phyloP scores from a whole-genome alignment of 2,888 invertebrate species.

The Dasypolia templi region DNA sequence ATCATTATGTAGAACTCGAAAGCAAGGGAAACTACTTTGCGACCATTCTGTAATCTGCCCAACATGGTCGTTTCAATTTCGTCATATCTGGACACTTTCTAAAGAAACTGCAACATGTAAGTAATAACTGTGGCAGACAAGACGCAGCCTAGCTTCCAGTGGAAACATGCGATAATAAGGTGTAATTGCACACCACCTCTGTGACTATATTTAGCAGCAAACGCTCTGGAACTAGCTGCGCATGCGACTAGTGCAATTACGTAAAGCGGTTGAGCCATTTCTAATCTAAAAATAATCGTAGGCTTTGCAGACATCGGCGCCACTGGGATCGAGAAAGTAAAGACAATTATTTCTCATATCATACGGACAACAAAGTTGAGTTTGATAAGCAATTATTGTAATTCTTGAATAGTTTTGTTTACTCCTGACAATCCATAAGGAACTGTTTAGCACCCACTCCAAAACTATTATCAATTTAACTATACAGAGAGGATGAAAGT shows the following conservation, averaged over 20 bases:
- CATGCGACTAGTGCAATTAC: slow-evolving; percentile 90
- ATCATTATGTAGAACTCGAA: slow-evolving; percentile 83
- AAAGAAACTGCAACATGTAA: slow-evolving; percentile 85
- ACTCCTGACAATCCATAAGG: slow-evolving; percentile 15
- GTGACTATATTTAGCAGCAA: slow-evolving; percentile 89
- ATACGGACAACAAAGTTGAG: slow-evolving; percentile 69
- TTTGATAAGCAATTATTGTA: slow-evolving; percentile 46
- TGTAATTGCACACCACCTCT: slow-evolving; percentile 88
- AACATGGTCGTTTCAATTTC: slow-evolving; percentile 85
- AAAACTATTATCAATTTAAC: slow-evolving; percentile 11
- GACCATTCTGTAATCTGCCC: slow-evolving; percentile 83
- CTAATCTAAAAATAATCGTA: slow-evolving; percentile 91
- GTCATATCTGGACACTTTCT: slow-evolving; percentile 89
- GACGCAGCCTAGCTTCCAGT: slow-evolving; percentile 85
- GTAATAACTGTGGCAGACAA: slow-evolving; percentile 81
- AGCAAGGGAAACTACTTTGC: slow-evolving; percentile 79
- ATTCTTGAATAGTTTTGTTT: slow-evolving; percentile 43
- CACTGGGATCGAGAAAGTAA: slow-evolving; percentile 89
- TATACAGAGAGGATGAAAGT: neutral
- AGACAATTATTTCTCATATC: slow-evolving; percentile 82
- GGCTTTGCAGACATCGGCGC: slow-evolving; percentile 88
- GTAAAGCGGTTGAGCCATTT: slow-evolving; percentile 91
- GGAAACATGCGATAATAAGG: slow-evolving; percentile 90
- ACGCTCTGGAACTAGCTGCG: slow-evolving; percentile 88
- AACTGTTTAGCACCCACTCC: neutral